Evolutionary conservation across 2,888 invertebrate species (phyloP), one percentile per base, ranked within the genome.

Genomic region (Xanthia icteritia): DNA sequence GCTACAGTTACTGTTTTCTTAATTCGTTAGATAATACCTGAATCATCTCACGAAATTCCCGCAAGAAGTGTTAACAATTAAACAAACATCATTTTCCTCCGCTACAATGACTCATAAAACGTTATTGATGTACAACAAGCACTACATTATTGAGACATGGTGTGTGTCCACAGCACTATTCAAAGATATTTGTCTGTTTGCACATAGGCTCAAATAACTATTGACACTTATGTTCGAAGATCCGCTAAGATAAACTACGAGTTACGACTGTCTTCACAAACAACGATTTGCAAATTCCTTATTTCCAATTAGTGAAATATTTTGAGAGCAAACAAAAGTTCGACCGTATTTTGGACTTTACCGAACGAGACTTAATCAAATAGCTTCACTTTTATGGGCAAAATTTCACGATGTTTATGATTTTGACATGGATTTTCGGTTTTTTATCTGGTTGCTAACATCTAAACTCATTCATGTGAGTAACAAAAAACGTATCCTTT

Each of bases 121-220:
- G 58, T 31, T 80, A 78, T 51, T 73, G 17, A 69, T 64, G 65
- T 70, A 78, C 68, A 74, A 77, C 82, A 81, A 82, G 81, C 65
- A 79, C 68, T 73, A 73, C 60, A 67, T 79, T 63, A 71, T 84
- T 78, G 79, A 85, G 60, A 81, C 81, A 74, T 78, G 69, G 56
- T 77, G 79, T 90, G 82, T 86, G 85, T 88, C 70, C 78, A 73
- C 74, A 79, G 42, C 63, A 63, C 51, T 67, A 72, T 74, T 67
- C 58, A 73, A 61, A 88, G 83, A 84, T 88, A 88, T 90, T 90
- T 90, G 85, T 64, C 70, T 86, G 75, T 88, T 88, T 86, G 82
- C 73, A 23, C 70, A 65, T n/a, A 76, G 54, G 3, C 65, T 71
- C 45, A 15, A 13, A 66, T 60, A 66, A 39, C 63, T 87, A 81